phyloP scores from a whole-genome alignment of 2,113 vertebrate species.

The Sapajus apella region DNA sequence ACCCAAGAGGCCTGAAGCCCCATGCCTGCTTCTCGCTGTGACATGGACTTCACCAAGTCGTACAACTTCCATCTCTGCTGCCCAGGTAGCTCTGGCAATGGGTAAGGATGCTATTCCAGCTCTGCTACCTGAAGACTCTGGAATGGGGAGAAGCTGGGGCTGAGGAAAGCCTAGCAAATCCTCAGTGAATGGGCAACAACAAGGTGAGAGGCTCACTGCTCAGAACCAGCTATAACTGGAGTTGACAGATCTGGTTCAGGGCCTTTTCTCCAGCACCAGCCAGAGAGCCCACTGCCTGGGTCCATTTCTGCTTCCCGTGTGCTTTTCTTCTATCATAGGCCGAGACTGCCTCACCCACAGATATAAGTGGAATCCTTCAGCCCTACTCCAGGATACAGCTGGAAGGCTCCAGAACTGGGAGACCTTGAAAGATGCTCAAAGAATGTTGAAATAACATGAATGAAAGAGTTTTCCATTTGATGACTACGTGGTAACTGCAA shows the following conservation, averaged over 20 bases:
- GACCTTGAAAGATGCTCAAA: not conserved
- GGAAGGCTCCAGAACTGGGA: not conserved
- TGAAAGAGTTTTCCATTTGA: not conserved
- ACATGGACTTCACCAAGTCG: rapidly evolving
- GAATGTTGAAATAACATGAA: not conserved
- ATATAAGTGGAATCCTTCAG: not conserved
- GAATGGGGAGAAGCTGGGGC: not conserved
- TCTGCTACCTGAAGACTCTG: not conserved
- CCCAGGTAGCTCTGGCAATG: not conserved
- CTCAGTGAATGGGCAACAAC: not conserved
- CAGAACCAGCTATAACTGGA: not conserved
- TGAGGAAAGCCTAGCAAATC: not conserved
- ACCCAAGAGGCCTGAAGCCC: rapidly evolving
- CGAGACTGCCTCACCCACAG: rapidly evolving
- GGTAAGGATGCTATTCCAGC: not conserved
- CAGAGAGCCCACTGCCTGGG: not conserved
- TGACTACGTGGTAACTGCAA: not conserved
- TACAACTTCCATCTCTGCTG: no score
- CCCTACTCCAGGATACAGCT: not conserved
- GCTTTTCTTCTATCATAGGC: not conserved
- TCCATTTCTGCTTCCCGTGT: not conserved
- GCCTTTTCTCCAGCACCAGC: not conserved
- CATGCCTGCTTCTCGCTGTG: rapidly evolving
- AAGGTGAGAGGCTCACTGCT: not conserved
- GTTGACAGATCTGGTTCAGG: not conserved